Evolutionary conservation across 1,140 invertebrate genomes (phyloP).

Genomic region (Linepithema humile): DNA sequence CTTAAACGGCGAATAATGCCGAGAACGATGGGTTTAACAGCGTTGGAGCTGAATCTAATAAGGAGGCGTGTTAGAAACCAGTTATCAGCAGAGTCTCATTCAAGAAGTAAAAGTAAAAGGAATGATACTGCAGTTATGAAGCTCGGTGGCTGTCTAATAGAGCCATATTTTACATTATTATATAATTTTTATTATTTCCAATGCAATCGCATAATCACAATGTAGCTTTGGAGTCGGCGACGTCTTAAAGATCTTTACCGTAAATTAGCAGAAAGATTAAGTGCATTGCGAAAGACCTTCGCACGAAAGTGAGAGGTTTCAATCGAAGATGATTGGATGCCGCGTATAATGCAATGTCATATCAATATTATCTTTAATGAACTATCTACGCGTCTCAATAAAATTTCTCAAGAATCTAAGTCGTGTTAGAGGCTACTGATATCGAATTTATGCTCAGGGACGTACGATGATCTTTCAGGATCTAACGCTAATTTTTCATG

Average conservation of each 20-base stretch:
- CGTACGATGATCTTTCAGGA: neutral
- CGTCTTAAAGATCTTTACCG: neutral
- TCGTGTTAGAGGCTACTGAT: neutral
- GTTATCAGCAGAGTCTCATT: neutral
- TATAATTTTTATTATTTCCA: neutral
- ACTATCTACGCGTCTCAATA: neutral
- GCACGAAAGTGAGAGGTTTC: neutral
- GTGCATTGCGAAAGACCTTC: neutral
- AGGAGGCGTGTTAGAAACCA: neutral
- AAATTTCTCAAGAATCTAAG: neutral
- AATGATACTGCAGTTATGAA: neutral
- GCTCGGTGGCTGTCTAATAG: neutral
- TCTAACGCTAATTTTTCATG: neutral
- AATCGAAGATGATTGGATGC: neutral
- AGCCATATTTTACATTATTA: neutral
- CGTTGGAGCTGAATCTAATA: neutral
- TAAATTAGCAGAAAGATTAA: slow-evolving; percentile 6
- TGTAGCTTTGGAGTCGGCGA: neutral
- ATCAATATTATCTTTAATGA: neutral
- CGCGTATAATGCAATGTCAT: neutral
- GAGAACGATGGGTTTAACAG: neutral
- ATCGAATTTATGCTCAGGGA: neutral
- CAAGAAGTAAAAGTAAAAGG: neutral
- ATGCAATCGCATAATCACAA: too few relatives aligned
- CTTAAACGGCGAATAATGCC: neutral